Conservation (phyloP, 2,797 vertebrate species). For the Rhinophrynus dorsalis region DNA sequence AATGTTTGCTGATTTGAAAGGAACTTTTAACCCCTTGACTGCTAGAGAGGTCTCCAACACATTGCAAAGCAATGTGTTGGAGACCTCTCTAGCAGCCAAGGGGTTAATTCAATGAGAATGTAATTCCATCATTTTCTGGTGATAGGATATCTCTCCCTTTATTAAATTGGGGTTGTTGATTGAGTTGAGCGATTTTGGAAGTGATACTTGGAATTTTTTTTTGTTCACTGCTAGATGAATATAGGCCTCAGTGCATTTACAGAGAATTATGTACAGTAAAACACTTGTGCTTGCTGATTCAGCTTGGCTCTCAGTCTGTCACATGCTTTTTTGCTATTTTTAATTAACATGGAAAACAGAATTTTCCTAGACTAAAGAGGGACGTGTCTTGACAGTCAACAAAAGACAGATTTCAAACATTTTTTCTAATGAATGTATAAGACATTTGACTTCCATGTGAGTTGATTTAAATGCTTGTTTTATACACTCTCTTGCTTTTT, state of each 20-base stretch:
- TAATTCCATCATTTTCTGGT: too few species aligned
- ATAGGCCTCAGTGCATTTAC: background rate
- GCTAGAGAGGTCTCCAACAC: too few species aligned
- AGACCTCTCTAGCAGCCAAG: too few species aligned
- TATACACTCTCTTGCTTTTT: too few species aligned
- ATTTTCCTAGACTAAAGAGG: background rate
- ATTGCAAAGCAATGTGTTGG: too few species aligned
- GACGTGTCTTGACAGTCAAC: conserved; percentile 51
- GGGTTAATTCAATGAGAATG: too few species aligned
- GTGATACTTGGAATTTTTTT: background rate
- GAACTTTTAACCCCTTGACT: too few species aligned
- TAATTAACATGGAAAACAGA: conserved; percentile 5
- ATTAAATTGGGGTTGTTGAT: too few species aligned
- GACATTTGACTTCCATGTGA: conserved; percentile 59
- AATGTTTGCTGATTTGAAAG: too few species aligned
- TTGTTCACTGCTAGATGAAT: background rate
- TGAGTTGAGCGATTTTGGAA: too few species aligned
- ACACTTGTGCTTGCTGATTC: conserved; percentile 18
- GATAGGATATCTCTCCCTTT: too few species aligned
- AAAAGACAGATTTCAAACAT: conserved; percentile 50
- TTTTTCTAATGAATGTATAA: conserved; percentile 47
- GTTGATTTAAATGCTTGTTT: conserved; percentile 50
- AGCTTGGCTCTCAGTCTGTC: background rate
- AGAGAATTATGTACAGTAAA: conserved; percentile 6
- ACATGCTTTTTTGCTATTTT: conserved; percentile 33